These are phyloP conservation scores for Ailuropoda melanoleuca DNA, from an alignment of 2,113 vertebrate species.

Conservation along the genomic window DNA sequence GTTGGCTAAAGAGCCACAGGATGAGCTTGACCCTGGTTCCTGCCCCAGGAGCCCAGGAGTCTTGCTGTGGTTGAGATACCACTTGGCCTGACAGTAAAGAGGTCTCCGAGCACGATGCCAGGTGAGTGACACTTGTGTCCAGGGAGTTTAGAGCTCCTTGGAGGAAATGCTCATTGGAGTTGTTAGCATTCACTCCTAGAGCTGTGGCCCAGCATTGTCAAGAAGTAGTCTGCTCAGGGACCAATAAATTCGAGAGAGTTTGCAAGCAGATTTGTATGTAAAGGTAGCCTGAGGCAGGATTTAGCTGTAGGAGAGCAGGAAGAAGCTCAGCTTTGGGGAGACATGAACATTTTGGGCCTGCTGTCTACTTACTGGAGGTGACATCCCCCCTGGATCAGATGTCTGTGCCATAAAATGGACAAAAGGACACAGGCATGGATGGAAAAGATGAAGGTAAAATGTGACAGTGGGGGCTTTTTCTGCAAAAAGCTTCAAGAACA, in stretches of 20 bases:
- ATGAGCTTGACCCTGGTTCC: not conserved
- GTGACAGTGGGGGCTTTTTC: not conserved
- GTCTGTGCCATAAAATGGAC: not conserved
- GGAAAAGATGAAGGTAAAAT: not conserved
- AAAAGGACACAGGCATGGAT: not conserved
- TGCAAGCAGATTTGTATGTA: not conserved
- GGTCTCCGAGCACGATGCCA: not conserved
- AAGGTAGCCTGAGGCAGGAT: constrained; percentile 15
- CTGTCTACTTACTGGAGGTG: not conserved
- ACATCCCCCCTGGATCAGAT: not conserved
- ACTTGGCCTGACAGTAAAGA: not conserved
- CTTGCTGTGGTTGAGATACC: not conserved
- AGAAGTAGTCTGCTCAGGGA: not conserved
- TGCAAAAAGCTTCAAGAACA: not conserved
- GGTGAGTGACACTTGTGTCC: not conserved
- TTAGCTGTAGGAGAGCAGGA: not conserved
- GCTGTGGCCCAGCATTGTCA: not conserved
- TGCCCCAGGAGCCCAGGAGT: not conserved
- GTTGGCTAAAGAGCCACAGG: not conserved
- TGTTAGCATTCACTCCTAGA: not conserved
- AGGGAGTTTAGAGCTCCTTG: not conserved
- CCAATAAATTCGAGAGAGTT: not conserved
- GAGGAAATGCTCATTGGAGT: not conserved
- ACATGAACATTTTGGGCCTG: not conserved
- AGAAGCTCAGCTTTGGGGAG: constrained; percentile 34